phyloP scores from a whole-genome alignment of 2,888 invertebrate genomes.

The Athalia circularis region DNA sequence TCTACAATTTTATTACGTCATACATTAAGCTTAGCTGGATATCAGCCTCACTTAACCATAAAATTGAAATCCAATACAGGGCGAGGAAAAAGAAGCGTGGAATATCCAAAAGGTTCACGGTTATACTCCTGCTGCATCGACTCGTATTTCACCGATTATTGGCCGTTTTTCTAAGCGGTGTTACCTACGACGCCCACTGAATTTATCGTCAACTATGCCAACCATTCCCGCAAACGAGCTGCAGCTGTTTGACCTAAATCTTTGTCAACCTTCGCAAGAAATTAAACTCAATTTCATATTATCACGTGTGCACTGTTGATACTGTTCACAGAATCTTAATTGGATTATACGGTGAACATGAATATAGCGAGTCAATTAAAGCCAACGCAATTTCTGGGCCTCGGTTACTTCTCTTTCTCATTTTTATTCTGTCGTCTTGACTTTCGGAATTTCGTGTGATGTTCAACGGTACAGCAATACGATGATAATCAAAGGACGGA shows the following conservation, averaged over 20 bases:
- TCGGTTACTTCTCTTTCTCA: too few species aligned
- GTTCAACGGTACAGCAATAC: background rate
- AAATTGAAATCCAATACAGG: slow-evolving; percentile 64
- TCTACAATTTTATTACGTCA: slow-evolving; percentile 60
- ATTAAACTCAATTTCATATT: slow-evolving; percentile 35
- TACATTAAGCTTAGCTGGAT: slow-evolving; percentile 63
- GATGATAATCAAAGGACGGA: slow-evolving; percentile 7
- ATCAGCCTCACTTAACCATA: slow-evolving; percentile 61
- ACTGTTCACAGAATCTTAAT: too few species aligned
- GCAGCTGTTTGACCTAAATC: slow-evolving; percentile 55
- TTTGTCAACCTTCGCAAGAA: slow-evolving; percentile 46
- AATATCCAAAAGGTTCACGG: slow-evolving; percentile 55
- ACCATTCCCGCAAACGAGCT: slow-evolving; percentile 46
- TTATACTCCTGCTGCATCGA: slow-evolving; percentile 46
- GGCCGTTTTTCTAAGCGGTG: slow-evolving; percentile 56
- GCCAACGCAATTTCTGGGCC: too few species aligned
- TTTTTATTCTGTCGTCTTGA: too few species aligned
- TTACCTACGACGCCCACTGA: slow-evolving; percentile 46
- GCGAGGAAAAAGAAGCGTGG: slow-evolving; percentile 48
- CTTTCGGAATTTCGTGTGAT: too few species aligned
- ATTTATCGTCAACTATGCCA: slow-evolving; percentile 54
- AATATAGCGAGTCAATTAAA: too few species aligned
- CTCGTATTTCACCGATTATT: slow-evolving; percentile 58
- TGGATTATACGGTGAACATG: too few species aligned
- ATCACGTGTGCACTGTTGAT: background rate